phyloP scores from a whole-genome alignment of 37 sponge, comb jelly and placozoan species.

The Cliona cf. orientalis region DNA sequence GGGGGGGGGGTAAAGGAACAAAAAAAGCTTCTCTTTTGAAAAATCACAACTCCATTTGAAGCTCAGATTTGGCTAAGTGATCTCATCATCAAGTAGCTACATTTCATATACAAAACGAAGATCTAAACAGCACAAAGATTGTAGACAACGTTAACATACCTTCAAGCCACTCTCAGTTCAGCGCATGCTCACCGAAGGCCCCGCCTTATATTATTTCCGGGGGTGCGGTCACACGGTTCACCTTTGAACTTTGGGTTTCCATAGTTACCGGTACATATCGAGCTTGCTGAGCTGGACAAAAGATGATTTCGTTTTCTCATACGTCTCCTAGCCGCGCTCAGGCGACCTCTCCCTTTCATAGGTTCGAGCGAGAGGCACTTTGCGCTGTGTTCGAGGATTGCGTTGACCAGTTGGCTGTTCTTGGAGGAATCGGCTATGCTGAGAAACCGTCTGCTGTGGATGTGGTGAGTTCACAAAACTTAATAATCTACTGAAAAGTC shows the following conservation, averaged over 20 bases:
- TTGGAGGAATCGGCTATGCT: slow-evolving; percentile 73
- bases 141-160: not conserved
- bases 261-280: not conserved
- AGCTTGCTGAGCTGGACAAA: too few relatives aligned
- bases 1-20: not conserved
- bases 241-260: slow-evolving; percentile 1
- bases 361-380: slow-evolving; percentile 46
- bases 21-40: not conserved
- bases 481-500: too few relatives aligned
- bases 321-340: not conserved
- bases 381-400: slow-evolving; percentile 81
- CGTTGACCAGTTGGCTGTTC: slow-evolving; percentile 81
- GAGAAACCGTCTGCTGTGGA: slow-evolving; percentile 71
- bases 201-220: not conserved
- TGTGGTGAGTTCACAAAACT: slow-evolving; percentile 18
- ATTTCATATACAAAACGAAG: not conserved
- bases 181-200: not conserved
- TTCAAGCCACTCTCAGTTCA: not conserved
- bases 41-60: not conserved
- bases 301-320: not conserved
- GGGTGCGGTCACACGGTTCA: too few relatives aligned
- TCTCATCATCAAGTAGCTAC: slow-evolving; percentile 8
- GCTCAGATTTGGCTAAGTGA: slow-evolving; percentile 35
- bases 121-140: not conserved
- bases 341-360: not conserved